phyloP scores from a whole-genome alignment of 2,888 invertebrate species.

The Agonopterix arenella region DNA sequence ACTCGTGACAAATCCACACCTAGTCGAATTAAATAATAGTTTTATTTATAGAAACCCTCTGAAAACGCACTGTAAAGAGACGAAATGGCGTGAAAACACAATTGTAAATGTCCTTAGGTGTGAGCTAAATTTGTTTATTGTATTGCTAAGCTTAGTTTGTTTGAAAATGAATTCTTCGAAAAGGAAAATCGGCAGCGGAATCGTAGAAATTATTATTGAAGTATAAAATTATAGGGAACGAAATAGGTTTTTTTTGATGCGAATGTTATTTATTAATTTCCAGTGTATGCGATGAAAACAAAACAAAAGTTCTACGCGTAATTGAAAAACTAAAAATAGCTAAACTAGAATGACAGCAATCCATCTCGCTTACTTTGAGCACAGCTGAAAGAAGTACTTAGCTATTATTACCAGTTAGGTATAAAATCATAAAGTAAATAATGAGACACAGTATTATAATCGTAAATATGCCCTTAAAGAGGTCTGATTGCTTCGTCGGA shows the following conservation, averaged over 20 bases:
- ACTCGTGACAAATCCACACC: constrained; percentile 18
- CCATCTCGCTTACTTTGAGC: constrained; percentile 38
- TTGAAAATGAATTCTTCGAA: too few species aligned
- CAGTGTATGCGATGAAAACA: neutral
- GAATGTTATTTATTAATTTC: too few species aligned
- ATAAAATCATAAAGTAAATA: constrained; percentile 73
- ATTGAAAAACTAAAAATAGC: neutral
- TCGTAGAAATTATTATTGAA: too few species aligned
- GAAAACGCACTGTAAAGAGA: neutral
- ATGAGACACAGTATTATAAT: constrained; percentile 73
- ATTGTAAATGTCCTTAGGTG: neutral
- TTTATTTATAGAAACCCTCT: constrained; percentile 31
- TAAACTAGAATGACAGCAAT: constrained; percentile 5
- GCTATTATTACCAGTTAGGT: constrained; percentile 50
- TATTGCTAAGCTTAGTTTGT: neutral
- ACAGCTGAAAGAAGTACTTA: constrained; percentile 51
- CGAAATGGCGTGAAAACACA: neutral
- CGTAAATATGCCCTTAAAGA: constrained; percentile 74
- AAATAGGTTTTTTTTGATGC: too few species aligned
- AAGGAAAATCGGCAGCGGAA: too few species aligned
- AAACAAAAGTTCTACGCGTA: neutral
- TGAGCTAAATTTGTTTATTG: too few species aligned
- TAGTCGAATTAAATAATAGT: constrained; percentile 40
- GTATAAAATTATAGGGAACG: too few species aligned
- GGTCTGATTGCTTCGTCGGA: constrained; percentile 75